Percentiles rank a stretch among this genome's conserved stretches.
Evolutionary conservation across 2,113 vertebrate species (phyloP).

Genomic region (Myiopsitta monachus): DNA sequence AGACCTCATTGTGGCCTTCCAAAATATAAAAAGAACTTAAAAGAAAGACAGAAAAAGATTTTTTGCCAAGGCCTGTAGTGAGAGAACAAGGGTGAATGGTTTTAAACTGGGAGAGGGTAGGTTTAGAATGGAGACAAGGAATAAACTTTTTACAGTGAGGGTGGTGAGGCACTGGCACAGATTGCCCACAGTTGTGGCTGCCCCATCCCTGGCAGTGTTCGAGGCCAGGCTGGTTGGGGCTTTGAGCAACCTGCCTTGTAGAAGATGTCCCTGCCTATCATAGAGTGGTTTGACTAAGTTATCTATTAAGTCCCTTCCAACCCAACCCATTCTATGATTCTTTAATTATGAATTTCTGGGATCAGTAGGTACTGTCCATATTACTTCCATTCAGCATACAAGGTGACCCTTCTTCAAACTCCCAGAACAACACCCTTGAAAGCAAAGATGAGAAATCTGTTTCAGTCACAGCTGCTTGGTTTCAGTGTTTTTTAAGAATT

Average conservation of each 20-base stretch:
- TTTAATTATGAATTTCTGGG: not conserved
- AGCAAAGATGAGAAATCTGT: not conserved
- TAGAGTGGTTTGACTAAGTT: not conserved
- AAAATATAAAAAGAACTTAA: not conserved
- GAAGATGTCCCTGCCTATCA: not conserved
- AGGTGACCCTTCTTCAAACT: not conserved
- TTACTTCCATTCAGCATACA: not conserved
- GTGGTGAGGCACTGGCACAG: not conserved
- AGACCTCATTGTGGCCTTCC: not conserved
- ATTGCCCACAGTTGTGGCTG: not conserved
- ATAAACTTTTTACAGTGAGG: not conserved
- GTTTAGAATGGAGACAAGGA: not conserved
- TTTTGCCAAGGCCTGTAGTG: not conserved
- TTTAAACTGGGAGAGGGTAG: not conserved
- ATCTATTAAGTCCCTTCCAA: not conserved
- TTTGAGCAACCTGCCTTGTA: not conserved
- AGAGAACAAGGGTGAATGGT: not conserved
- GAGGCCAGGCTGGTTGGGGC: not conserved
- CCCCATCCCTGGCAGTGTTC: not conserved
- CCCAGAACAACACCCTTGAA: not conserved
- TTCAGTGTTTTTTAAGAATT: not conserved
- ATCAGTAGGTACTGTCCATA: not conserved
- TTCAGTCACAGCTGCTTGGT: not conserved
- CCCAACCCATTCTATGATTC: not conserved
- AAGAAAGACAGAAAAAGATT: not conserved